phyloP scores from a whole-genome alignment of 2,113 vertebrate species.

The Lampris megalopsis region DNA sequence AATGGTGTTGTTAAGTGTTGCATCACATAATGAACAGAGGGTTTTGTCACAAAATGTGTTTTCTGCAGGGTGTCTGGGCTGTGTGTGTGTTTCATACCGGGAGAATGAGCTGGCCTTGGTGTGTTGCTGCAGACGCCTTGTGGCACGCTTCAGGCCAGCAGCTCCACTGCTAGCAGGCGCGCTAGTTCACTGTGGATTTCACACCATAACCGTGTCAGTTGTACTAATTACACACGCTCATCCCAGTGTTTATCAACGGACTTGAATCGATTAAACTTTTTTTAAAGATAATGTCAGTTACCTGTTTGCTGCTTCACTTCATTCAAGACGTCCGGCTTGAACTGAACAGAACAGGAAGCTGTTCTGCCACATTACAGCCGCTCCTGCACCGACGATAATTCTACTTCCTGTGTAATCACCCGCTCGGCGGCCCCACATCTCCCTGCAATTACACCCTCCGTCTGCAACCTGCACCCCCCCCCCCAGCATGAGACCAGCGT shows the following conservation, averaged over 20 bases:
- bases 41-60: constrained; percentile 44
- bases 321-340: constrained; percentile 11
- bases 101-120: constrained; percentile 26
- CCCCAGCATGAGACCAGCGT: constrained; percentile 71
- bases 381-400: constrained; percentile 69
- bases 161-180: constrained; percentile 46
- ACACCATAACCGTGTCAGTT: constrained; percentile 17
- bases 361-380: constrained; percentile 53
- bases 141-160: constrained; percentile 69
- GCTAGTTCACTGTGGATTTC: constrained; percentile 20
- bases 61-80: constrained; percentile 53
- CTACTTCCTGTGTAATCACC: constrained; percentile 79
- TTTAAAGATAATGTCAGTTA: neutral
- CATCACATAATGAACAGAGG: constrained; percentile 31
- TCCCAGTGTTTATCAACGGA: constrained; percentile 16
- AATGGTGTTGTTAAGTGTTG: no score
- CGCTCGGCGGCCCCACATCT: constrained; percentile 69
- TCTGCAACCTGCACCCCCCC: constrained; percentile 77
- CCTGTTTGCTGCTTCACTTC: constrained; percentile 23
- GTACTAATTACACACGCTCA: constrained; percentile 25
- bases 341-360: constrained; percentile 17
- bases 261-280: constrained; percentile 4
- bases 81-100: constrained; percentile 59
- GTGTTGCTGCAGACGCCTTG: constrained; percentile 61
- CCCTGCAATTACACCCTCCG: constrained; percentile 75